Evolutionary conservation across 2,888 invertebrate genomes (phyloP), one percentile per base, ranked within the genome.

Genomic region (Ectropis crepuscularia): DNA sequence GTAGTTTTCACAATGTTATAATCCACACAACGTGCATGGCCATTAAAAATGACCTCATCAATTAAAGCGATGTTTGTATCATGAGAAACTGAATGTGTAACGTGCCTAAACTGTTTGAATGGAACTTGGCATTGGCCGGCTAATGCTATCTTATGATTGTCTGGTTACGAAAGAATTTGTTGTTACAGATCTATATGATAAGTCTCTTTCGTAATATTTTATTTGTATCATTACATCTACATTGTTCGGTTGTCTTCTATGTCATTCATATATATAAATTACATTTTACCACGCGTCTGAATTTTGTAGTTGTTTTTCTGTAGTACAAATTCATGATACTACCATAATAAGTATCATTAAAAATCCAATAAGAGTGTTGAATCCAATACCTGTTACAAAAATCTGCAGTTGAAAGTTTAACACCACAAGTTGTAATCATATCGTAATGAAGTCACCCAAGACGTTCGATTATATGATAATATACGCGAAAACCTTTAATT

Each of bases 101-200:
- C 57, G 38, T 57, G 28, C 36, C 59, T 63, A 67, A 69, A 72
- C 71, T 57, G 58, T 68, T 71, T 73, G 73, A 76, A 75, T 76
- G 68, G 68, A 62, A 68, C 73, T 77, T 77, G 77, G 71, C 78
- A 78, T 80, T 81, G 81, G 70, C 72, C 67, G 62, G 63, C 72
- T 75, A 75, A 75, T 79, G 77, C 57, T 41, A 62, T 63, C 53
- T 53, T 16, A 37, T 50, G 49, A 55, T 38, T 53, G 42, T 49
- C 53, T 28, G 38, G 53, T 62, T 57, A 43, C 57, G 57, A 53
- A 66, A 66, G 39, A 42, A 48, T 37, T 16, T 39, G 58, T 51
- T 58, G 9, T 59, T 51, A 47, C 41, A 42, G 58, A 63, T 63
- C 57, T 47, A n/a, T 11, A 16, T 16, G 53, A 63, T 57, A 53